Evolutionary conservation across 2,113 vertebrate genomes (phyloP).

Genomic region (Zapus hudsonius): DNA sequence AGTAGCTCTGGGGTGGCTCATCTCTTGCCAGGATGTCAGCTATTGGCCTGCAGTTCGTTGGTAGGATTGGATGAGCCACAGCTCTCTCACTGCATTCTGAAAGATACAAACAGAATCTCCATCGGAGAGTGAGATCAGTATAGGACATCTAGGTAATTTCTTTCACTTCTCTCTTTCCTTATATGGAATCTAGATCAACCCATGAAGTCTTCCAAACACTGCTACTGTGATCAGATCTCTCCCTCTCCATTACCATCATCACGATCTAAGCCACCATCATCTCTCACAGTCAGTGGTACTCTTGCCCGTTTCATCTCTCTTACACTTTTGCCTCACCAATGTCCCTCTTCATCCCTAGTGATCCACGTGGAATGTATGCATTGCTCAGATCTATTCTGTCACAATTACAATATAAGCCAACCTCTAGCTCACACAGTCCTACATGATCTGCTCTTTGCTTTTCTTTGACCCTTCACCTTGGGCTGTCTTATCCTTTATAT

Average conservation of each 20-base stretch:
- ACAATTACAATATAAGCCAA: not conserved
- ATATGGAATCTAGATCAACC: not conserved
- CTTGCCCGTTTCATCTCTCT: not conserved
- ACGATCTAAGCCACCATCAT: not conserved
- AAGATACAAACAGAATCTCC: too few relatives aligned
- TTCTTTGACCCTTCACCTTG: not conserved
- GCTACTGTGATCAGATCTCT: not conserved
- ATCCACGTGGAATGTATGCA: not conserved
- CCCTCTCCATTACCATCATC: not conserved
- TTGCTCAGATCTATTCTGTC: not conserved
- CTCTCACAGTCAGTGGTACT: not conserved
- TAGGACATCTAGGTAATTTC: not conserved
- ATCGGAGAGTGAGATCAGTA: too few relatives aligned
- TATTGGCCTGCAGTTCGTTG: too few relatives aligned
- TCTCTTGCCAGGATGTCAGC: too few relatives aligned
- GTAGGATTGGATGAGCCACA: too few relatives aligned
- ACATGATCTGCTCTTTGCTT: not conserved
- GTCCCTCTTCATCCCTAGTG: not conserved
- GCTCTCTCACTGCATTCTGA: too few relatives aligned
- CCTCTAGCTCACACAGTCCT: not conserved
- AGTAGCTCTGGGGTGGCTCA: too few relatives aligned
- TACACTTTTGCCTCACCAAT: not conserved
- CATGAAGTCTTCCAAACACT: not conserved
- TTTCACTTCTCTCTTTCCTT: not conserved
- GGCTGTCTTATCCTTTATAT: not conserved